These are phyloP conservation scores for Lordiphosa stackelbergi DNA, from an alignment of 1,140 invertebrate species.

Conservation along the genomic window DNA sequence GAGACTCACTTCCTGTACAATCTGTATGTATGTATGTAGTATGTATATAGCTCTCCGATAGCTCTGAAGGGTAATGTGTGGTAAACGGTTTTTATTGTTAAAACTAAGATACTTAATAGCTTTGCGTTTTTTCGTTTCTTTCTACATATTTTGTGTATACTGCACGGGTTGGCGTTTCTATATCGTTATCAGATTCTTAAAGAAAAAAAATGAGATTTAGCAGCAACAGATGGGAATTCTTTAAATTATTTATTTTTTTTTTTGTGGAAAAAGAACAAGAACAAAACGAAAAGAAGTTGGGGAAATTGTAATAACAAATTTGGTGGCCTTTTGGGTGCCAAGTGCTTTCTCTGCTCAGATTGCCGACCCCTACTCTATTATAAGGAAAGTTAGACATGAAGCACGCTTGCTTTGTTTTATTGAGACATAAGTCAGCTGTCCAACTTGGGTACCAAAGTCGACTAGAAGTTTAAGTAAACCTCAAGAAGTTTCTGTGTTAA, in stretches of 20 bases:
- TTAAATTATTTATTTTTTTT: too few species aligned
- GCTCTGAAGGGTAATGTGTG: background rate
- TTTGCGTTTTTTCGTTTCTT: background rate
- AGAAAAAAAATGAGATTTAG: slow-evolving; percentile 28
- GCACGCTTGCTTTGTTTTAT: too few species aligned
- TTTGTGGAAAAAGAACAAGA: background rate
- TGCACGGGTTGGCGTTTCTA: slow-evolving; percentile 3
- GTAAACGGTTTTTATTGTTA: background rate
- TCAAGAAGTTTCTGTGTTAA: too few species aligned
- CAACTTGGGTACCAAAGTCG: too few species aligned
- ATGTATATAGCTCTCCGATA: slow-evolving; percentile 1
- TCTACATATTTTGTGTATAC: slow-evolving; percentile 5
- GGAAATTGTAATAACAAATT: background rate
- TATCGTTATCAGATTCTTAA: slow-evolving; percentile 16
- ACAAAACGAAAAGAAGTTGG: slow-evolving; percentile 1
- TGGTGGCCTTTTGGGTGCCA: too few species aligned
- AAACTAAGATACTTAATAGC: slow-evolving; percentile 3
- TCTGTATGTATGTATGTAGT: slow-evolving; percentile 5
- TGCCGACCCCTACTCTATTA: too few species aligned
- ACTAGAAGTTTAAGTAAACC: too few species aligned
- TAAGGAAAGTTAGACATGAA: too few species aligned
- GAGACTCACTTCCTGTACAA: background rate
- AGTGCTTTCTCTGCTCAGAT: too few species aligned
- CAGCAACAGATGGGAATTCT: slow-evolving; percentile 1
- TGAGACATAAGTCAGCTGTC: too few species aligned